Evolutionary conservation across 2,113 vertebrate species (phyloP).

Genomic region (Oncorhynchus masou): DNA sequence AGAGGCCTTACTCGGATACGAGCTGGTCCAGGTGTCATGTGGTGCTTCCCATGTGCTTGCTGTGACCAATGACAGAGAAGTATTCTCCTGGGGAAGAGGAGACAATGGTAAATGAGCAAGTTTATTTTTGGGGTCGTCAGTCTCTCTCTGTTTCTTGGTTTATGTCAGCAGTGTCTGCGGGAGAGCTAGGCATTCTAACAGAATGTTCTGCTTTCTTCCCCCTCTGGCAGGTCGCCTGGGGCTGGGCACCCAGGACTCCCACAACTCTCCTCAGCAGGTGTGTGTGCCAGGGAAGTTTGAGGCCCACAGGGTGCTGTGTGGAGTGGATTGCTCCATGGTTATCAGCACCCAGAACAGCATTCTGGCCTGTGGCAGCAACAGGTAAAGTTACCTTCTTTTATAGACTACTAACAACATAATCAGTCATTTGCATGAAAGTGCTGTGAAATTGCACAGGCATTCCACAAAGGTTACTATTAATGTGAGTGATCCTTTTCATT

Average conservation of each 20-base stretch:
- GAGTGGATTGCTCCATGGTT: conserved; percentile 93
- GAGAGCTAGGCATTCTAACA: conserved; percentile 9
- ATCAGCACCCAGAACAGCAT: conserved; percentile 82
- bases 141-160: background rate
- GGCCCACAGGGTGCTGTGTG: conserved; percentile 86
- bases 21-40: conserved; percentile 94
- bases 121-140: background rate
- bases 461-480: background rate
- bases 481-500: background rate
- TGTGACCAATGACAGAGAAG: conserved; percentile 92
- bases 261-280: conserved; percentile 89
- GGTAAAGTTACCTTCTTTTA: conserved; percentile 64
- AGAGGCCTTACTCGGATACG: conserved; percentile 95
- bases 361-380: conserved; percentile 96
- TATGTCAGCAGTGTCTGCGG: conserved; percentile 1
- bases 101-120: conserved; percentile 82
- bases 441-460: background rate
- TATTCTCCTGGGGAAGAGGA: conserved; percentile 96
- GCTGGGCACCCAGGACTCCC: conserved; percentile 85
- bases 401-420: background rate
- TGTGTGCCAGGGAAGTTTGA: conserved; percentile 80
- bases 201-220: conserved; percentile 15
- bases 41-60: conserved; percentile 93
- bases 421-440: background rate
- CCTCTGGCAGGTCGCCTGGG: conserved; percentile 85